Evolutionary conservation across 2,113 vertebrate genomes (phyloP), one percentile per base, ranked within the genome.

Genomic region (Dinomys branickii): DNA sequence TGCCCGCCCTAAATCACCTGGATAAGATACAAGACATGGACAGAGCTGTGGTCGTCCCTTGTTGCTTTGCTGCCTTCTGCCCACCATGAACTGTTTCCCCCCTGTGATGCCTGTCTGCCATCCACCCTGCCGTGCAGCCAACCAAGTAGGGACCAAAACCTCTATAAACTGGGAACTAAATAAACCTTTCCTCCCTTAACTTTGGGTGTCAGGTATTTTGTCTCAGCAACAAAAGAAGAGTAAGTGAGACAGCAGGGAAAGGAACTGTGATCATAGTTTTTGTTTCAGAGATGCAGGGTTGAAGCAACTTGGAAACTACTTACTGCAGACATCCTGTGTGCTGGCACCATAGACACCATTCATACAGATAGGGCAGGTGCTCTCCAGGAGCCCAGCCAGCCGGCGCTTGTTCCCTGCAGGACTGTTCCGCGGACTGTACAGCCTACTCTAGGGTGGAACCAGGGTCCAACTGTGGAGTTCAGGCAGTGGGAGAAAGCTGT

Each of bases 381-480:
- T 8, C 17, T 17, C 26, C 24, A 10, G 65, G 28, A 93, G 24
- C 81, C 63, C 30, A 1, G 22, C 38, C 8, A 59, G 44, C 75
- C 5, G 8, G 1, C 59, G 7, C 11, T 0, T 0, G 47, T 22
- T 63, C 71, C 75, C 47, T 2, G 9, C 71, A 12, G 20, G 5
- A 14, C 14, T 11, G 8, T 26, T n/a, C 30, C 20, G 1, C 4
- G n/a, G 61, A 35, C 59, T 22, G 20, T 38, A 24, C 16, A 12
- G 30, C 52, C 73, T 75, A 12, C 6, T 12, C 50, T 13, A 11
- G 82, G 16, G 35, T 24, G 41, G 54, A 28, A 41, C 54, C 9
- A 2, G 33, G 0, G 9, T 30, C 12, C 7, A 30, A 9, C 38
- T 38, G 16, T 33, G 59, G 17, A 3, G 38, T 61, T 19, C 0